Base-by-base conservation (phyloP, 2,797 vertebrate genomes). In the Gastrophryne carolinensis region DNA sequence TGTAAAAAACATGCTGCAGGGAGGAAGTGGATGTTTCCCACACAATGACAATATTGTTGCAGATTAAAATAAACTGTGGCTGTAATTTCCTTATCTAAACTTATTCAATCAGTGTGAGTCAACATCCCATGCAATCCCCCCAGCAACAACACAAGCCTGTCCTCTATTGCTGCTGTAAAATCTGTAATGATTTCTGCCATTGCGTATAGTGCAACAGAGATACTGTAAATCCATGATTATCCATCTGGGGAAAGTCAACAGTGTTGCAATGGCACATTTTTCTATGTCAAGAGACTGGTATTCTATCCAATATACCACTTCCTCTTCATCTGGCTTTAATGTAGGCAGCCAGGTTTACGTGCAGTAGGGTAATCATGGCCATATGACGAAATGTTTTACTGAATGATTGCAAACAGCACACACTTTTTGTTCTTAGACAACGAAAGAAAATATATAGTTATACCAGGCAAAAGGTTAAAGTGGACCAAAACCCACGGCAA, bases 241-340 rank as follows among this genome's bases (percentile, higher is more conserved):
- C 26, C 23, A n/a, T 27, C 4, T 35, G 26, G 13, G 26, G 9
- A 29, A n/a, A 66, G 12, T 32, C 41, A 35, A 61, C 11, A 61
- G 44, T 32, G 27, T 49, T 71, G 19, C 13, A 49, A 44, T 13
- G 11, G 41, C 60, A 10, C 1, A 54, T 29, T 54, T 29, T 30
- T 11, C n/a, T n/a, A n/a, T n/a, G 6, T 32, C 12, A 30, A 23
- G 12, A 37, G 32, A 26, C 32, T 27, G 19, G 64, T 53, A 39
- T 32, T 32, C 17, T 15, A 52, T 27, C 13, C 32, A 63, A n/a
- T 44, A 8, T 63, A 29, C 23, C 13, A 54, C 53, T 60, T 29
- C 63, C 11, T 17, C 24, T 68, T 68, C 56, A 52, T 61, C 63
- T 50, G 41, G 10, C 30, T 47, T 17, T 66, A 75, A 58, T 52